Conservation (phyloP, 37 sponge, comb jelly and placozoan genomes). For the Oscarella lobularis region DNA sequence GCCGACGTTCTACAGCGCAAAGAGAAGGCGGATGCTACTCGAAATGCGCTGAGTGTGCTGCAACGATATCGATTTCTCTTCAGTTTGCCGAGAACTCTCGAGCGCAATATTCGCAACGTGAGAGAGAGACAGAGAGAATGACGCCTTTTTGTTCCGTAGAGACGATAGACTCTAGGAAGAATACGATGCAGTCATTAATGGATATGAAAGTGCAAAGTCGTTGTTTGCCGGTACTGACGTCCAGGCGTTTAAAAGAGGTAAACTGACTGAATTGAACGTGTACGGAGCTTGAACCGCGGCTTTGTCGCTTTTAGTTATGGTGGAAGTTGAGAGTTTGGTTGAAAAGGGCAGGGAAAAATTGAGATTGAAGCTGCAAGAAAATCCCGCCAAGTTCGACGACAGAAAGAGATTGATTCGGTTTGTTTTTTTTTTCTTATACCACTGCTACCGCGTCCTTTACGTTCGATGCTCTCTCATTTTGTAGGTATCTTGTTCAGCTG, state of each 20-base stretch:
- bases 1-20: slow-evolving; percentile 44
- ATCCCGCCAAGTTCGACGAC: slow-evolving; percentile 62
- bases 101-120: slow-evolving; percentile 67
- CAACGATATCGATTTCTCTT: slow-evolving; percentile 82
- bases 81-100: slow-evolving; percentile 72
- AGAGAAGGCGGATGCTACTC: slow-evolving; percentile 53
- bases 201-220: slow-evolving; percentile 77
- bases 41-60: slow-evolving; percentile 75
- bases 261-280: neutral
- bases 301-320: slow-evolving; percentile 33
- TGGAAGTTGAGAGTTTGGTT: slow-evolving; percentile 67
- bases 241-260: slow-evolving; percentile 69
- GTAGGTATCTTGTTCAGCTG: slow-evolving; percentile 81
- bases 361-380: slow-evolving; percentile 27
- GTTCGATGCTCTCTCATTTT: no score
- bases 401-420: slow-evolving; percentile 66
- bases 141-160: neutral
- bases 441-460: no score
- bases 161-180: slow-evolving; percentile 34
- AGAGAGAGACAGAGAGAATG: neutral
- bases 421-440: no score
- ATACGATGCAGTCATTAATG: slow-evolving; percentile 77
- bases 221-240: slow-evolving; percentile 78
- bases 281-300: neutral
- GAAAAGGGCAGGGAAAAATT: slow-evolving; percentile 41